These are phyloP conservation scores for Aphaenogaster rudis DNA, from an alignment of 1,140 invertebrate species.

Conservation along the genomic window DNA sequence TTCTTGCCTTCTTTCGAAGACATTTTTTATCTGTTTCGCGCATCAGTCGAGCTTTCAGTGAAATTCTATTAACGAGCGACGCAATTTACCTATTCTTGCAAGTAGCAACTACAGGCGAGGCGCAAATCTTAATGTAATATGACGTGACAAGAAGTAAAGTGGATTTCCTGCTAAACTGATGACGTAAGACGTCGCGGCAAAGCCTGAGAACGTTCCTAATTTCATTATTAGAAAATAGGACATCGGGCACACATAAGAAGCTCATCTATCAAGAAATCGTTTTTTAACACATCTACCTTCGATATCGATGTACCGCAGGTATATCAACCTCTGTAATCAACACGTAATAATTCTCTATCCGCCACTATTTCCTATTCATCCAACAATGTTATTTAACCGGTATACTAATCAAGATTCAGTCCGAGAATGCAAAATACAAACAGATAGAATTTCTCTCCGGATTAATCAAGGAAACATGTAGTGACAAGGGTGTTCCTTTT, in stretches of 20 bases:
- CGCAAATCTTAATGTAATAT: conserved; percentile 60
- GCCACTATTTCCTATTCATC: background rate
- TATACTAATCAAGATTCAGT: conserved; percentile 9
- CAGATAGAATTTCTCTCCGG: conserved; percentile 6
- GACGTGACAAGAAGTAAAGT: conserved; percentile 61
- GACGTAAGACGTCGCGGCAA: conserved; percentile 49
- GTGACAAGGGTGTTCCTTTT: background rate
- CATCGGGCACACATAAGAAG: conserved; percentile 26
- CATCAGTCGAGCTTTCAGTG: background rate
- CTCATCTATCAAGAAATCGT: conserved; percentile 6
- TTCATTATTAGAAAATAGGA: conserved; percentile 62
- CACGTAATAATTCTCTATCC: background rate
- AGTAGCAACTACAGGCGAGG: conserved; percentile 22
- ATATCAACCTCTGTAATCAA: background rate
- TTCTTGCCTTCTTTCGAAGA: background rate
- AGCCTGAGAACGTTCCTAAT: conserved; percentile 56
- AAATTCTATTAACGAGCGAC: conserved; percentile 41
- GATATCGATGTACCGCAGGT: background rate
- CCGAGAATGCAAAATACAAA: conserved; percentile 10
- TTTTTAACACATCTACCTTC: conserved; percentile 16
- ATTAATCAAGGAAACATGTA: conserved; percentile 6
- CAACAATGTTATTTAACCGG: background rate
- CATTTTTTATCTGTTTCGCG: background rate
- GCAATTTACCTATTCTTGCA: conserved; percentile 53
- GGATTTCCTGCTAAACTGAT: conserved; percentile 54